Conservation (phyloP, 2,888 invertebrate species). For the Acleris cristana region DNA sequence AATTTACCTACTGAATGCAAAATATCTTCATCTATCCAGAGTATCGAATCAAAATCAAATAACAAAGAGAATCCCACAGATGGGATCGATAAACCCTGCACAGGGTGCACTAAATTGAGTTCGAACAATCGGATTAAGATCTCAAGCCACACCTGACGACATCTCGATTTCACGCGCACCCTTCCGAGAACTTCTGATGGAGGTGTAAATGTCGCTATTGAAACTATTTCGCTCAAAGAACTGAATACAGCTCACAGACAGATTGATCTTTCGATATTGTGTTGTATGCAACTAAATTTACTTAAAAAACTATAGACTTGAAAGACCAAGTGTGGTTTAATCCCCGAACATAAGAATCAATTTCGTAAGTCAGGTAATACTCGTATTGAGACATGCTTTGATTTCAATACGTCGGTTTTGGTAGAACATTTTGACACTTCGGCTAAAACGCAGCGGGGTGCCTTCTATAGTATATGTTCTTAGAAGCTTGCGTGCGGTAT, state of each 20-base stretch:
- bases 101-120: constrained; percentile 50
- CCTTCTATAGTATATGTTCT: constrained; percentile 67
- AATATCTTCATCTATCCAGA: not conserved
- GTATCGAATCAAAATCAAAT: constrained; percentile 10
- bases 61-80: constrained; percentile 21
- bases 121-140: constrained; percentile 61
- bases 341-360: constrained; percentile 24
- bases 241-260: constrained; percentile 56
- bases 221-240: constrained; percentile 57
- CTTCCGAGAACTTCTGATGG: constrained; percentile 62
- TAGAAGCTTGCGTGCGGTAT: constrained; percentile 74
- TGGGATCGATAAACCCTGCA: constrained; percentile 40
- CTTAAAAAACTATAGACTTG: not conserved
- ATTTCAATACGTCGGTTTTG: constrained; percentile 64
- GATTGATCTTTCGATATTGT: constrained; percentile 68
- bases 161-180: constrained; percentile 63
- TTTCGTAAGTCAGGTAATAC: constrained; percentile 22
- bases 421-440: constrained; percentile 81
- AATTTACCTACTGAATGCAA: constrained; percentile 6
- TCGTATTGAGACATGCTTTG: constrained; percentile 41
- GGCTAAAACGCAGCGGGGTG: constrained; percentile 77
- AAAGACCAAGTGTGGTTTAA: constrained; percentile 10
- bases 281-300: constrained; percentile 23
- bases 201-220: constrained; percentile 70
- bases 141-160: constrained; percentile 68